Base-by-base conservation (phyloP, 2,797 vertebrate genomes). In the Pipistrellus nathusii region DNA sequence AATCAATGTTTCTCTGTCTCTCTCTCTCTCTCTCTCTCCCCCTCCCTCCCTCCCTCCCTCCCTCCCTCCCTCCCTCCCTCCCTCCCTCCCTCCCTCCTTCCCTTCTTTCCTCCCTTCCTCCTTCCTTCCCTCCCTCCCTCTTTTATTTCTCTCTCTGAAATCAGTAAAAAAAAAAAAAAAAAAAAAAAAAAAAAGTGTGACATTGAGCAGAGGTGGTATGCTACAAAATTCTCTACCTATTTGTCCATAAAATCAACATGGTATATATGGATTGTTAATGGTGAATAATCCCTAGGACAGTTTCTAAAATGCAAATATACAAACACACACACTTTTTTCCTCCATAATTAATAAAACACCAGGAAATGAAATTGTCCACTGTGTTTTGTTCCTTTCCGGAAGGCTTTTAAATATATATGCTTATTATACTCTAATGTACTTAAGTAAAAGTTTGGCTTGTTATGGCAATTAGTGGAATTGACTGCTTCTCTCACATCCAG, bases 281-380 rank as follows among this genome's bases (percentile, higher is more conserved):
- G 9, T 75, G 5, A 35, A 17, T 73, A 88, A 85, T 15, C 8
- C 6, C 9, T 57, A 77, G 10, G 18, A 78, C 9, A 21, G 5
- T 91, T 23, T 88, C 59, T 91, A 64, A 75, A 75, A 75, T 75
- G 8, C 15, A 84, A 57, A 21, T 53, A 35, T 14, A 81, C 25
- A 75, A 46, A 75, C 27, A 14, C 38, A 51, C 10, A 55, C 20
- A 55, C 20, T 55, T 55, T 55, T 66, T 84, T 93, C 81, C 59
- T 88, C 20, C n/a, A 55, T 90, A 81, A 93, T 84, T 92, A 93
- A 71, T 55, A 82, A 95, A 93, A 57, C 3, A 93, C 17, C 13
- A 5, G 51, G 76, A 77, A 93, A 77, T 32, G 25, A 72, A 93
- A 86, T 38, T 53, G 23, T 59, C 71, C 18, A 88, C 23, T 88